phyloP scores from a whole-genome alignment of 2,113 vertebrate species.

The Ameiurus melas region DNA sequence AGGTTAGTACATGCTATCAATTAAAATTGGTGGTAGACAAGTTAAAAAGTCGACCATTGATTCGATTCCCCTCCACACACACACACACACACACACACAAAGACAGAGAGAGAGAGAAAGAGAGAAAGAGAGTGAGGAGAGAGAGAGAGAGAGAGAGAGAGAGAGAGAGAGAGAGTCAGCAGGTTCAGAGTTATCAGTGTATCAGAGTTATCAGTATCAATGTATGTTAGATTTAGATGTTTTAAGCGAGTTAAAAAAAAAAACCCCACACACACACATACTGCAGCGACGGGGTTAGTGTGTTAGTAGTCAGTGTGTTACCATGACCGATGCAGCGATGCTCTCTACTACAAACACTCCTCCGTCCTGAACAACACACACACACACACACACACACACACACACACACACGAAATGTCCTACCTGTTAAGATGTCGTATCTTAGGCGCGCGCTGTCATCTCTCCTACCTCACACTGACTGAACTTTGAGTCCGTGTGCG shows the following conservation, averaged over 20 bases:
- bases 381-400: too few species aligned
- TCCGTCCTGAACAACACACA: neutral
- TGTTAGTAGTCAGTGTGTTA: neutral
- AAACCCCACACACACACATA: too few species aligned
- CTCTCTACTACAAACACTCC: neutral
- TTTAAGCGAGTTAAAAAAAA: too few species aligned
- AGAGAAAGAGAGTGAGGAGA: too few species aligned
- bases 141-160: too few species aligned
- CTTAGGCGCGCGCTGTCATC: slow-evolving; percentile 24
- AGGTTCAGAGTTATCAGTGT: too few species aligned
- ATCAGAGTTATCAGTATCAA: too few species aligned
- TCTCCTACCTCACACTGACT: neutral
- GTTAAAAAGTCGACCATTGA: neutral
- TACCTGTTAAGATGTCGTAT: slow-evolving; percentile 35
- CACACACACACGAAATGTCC: neutral
- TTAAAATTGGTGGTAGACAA: neutral
- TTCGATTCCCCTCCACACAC: neutral
- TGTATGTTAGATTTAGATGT: too few species aligned
- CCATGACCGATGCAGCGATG: neutral
- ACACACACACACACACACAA: neutral
- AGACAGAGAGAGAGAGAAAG: neutral
- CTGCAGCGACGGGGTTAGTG: neutral
- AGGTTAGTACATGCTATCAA: neutral
- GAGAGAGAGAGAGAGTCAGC: too few species aligned
- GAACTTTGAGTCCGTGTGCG: slow-evolving; percentile 45